Evolutionary conservation across 2,113 vertebrate species (phyloP).

Genomic region (Oxyura jamaicensis): DNA sequence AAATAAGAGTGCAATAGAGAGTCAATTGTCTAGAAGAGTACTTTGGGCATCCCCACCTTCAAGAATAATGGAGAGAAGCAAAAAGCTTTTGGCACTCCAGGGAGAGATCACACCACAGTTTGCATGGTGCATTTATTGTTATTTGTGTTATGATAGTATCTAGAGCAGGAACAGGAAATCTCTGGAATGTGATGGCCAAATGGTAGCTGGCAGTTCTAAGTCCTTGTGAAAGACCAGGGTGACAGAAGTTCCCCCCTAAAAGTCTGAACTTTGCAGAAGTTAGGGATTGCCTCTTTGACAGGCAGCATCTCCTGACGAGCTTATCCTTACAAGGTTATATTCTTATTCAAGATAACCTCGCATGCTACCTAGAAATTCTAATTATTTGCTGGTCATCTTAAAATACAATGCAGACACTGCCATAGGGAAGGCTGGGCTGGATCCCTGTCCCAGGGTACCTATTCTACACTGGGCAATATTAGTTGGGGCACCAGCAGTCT

Average conservation of each 20-base stretch:
- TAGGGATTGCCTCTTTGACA: neutral
- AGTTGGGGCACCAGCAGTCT: neutral
- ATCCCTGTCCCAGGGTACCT: neutral
- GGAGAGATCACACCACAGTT: neutral
- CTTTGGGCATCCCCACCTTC: neutral
- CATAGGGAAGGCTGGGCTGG: neutral
- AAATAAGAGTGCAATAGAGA: neutral
- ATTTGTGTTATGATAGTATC: neutral
- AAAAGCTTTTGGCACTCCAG: conserved; percentile 2
- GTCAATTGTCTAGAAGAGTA: neutral
- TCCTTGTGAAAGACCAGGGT: neutral
- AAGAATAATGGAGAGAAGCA: neutral
- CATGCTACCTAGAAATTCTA: neutral
- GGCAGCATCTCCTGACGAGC: rapidly evolving
- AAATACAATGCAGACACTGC: neutral
- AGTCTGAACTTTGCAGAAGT: neutral
- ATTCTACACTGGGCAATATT: rapidly evolving
- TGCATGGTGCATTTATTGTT: neutral
- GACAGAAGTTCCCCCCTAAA: neutral
- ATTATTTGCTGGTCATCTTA: neutral
- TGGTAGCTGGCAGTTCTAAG: neutral
- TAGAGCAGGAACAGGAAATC: neutral
- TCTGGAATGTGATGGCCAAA: neutral
- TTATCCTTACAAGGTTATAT: neutral
- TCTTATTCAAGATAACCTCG: neutral